A percentile compares a stretch with the other conserved stretches of the same genome.
phyloP scores from a whole-genome alignment of 2,113 vertebrate genomes.

The Gobio gobio region DNA sequence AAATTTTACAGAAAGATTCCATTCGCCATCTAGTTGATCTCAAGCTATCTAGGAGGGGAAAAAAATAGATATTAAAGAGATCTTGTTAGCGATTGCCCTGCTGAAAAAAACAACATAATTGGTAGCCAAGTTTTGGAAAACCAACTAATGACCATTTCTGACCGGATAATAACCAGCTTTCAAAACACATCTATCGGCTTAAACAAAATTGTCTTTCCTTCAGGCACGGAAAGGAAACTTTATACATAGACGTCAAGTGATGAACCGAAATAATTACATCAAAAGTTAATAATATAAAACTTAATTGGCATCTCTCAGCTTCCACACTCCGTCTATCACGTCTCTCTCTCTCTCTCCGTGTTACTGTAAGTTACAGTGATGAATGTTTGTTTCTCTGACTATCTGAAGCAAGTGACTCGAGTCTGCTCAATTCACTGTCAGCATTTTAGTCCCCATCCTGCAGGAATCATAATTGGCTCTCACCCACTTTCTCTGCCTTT shows the following conservation, averaged over 20 bases:
- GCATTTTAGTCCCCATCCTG: background rate
- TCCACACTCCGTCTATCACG: conserved; percentile 2
- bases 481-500: background rate
- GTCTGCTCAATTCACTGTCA: conserved; percentile 9
- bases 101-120: background rate
- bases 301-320: background rate
- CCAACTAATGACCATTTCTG: background rate
- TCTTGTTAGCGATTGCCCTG: background rate
- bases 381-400: background rate
- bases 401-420: background rate
- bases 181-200: background rate
- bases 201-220: background rate
- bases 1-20: background rate
- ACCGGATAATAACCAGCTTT: background rate
- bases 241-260: background rate
- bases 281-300: background rate
- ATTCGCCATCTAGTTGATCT: background rate
- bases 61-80: background rate
- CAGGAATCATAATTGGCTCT: conserved; percentile 22
- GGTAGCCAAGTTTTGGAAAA: background rate
- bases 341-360: background rate
- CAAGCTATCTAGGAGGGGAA: background rate
- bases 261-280: background rate
- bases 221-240: background rate
- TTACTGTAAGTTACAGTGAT: conserved; percentile 18